These are phyloP conservation scores for Delia radicum DNA, from an alignment of 1,140 invertebrate genomes.

Conservation along the genomic window DNA sequence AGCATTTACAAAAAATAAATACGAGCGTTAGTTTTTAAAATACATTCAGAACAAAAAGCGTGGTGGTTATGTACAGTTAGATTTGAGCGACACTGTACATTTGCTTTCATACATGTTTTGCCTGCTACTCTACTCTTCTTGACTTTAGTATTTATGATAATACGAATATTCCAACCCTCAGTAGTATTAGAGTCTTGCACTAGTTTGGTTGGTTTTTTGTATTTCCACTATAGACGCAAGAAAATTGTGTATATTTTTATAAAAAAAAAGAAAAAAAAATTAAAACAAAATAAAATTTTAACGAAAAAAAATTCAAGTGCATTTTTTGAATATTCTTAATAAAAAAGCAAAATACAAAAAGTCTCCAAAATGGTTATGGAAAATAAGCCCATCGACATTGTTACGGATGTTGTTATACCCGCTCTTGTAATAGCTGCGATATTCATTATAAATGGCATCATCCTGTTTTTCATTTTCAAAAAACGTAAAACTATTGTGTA, in stretches of 20 bases:
- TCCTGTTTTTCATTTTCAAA: neutral
- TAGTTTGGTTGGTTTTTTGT: neutral
- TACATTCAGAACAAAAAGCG: no score
- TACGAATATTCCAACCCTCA: neutral
- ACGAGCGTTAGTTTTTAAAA: no score
- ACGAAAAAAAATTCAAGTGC: neutral
- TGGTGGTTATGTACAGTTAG: no score
- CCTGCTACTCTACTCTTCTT: neutral
- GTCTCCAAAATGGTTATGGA: neutral
- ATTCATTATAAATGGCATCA: constrained; percentile 35
- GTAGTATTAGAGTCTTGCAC: constrained; percentile 4
- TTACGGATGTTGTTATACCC: constrained; percentile 42
- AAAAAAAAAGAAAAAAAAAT: neutral
- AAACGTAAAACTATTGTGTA: neutral
- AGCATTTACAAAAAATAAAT: no score
- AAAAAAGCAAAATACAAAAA: neutral
- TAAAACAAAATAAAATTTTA: neutral
- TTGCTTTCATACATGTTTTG: neutral
- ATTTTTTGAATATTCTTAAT: neutral
- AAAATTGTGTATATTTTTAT: neutral
- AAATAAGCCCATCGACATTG: constrained; percentile 18
- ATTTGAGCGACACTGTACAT: no score
- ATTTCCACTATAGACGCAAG: neutral
- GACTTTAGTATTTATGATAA: neutral
- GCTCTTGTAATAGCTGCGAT: constrained; percentile 32